A percentile compares a stretch with the other conserved stretches of the same genome.
Conservation (phyloP, 2,888 invertebrate species). For the Odontothrips loti region DNA sequence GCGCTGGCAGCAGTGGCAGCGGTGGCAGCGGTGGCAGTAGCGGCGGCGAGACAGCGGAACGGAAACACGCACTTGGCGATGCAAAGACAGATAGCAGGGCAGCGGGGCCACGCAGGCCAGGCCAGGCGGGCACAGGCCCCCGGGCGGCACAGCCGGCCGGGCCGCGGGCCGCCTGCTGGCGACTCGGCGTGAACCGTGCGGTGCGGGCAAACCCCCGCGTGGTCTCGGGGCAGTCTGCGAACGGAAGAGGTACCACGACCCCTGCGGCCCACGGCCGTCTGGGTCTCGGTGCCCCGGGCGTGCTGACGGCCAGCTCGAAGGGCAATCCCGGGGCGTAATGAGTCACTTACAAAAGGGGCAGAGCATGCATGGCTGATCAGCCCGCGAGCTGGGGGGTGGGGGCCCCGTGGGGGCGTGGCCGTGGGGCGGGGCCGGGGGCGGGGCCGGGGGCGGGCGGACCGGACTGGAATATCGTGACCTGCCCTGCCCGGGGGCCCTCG, state of each 20-base stretch:
- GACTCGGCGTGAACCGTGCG: too few species aligned
- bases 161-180: too few species aligned
- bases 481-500: too few species aligned
- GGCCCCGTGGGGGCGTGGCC: too few species aligned
- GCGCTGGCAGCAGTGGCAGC: too few species aligned
- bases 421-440: not conserved
- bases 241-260: too few species aligned
- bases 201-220: not conserved
- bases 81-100: not conserved
- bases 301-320: not conserved
- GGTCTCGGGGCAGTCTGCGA: too few species aligned
- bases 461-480: too few species aligned
- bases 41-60: not conserved
- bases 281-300: too few species aligned
- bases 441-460: not conserved
- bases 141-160: not conserved
- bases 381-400: too few species aligned
- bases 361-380: too few species aligned
- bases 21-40: too few species aligned
- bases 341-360: not conserved
- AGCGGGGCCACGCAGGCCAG: not conserved
- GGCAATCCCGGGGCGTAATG: not conserved
- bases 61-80: constrained; percentile 1
- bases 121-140: not conserved
- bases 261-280: not conserved